phyloP scores from a whole-genome alignment of 1,140 invertebrate genomes.

The Megalopta genalis region DNA sequence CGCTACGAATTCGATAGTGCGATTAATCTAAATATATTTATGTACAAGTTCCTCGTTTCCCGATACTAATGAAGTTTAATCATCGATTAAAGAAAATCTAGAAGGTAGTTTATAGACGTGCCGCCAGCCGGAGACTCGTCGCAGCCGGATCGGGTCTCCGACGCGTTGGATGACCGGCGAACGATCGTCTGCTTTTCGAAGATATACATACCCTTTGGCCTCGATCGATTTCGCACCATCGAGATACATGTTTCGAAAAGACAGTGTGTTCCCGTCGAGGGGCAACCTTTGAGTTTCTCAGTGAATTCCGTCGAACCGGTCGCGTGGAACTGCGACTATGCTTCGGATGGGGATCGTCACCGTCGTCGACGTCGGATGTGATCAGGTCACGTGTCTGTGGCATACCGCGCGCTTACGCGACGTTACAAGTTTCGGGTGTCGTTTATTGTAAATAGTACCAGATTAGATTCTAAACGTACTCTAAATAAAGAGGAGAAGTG shows the following conservation, averaged over 20 bases:
- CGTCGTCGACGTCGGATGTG: neutral
- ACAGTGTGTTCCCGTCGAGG: neutral
- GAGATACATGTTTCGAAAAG: neutral
- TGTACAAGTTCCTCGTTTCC: constrained; percentile 78
- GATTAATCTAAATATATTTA: constrained; percentile 78
- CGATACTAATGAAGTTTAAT: constrained; percentile 67
- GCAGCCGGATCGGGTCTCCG: neutral
- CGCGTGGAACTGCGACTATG: neutral
- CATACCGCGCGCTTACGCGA: constrained; percentile 65
- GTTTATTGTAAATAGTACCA: constrained; percentile 73
- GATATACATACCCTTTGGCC: neutral
- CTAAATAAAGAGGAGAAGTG: neutral
- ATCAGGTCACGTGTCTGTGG: constrained; percentile 35
- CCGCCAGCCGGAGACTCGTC: constrained; percentile 12
- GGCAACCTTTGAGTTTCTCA: neutral
- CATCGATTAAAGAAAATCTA: constrained; percentile 58
- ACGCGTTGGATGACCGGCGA: neutral
- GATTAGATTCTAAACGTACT: constrained; percentile 68
- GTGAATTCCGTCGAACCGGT: neutral
- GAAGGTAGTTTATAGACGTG: constrained; percentile 61
- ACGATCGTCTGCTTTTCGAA: neutral
- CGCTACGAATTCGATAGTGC: constrained; percentile 71
- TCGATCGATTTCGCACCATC: neutral
- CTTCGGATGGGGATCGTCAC: neutral
- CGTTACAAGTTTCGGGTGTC: constrained; percentile 65